phyloP scores from a whole-genome alignment of 2,888 invertebrate species.

The Trichogramma dendrolimi region DNA sequence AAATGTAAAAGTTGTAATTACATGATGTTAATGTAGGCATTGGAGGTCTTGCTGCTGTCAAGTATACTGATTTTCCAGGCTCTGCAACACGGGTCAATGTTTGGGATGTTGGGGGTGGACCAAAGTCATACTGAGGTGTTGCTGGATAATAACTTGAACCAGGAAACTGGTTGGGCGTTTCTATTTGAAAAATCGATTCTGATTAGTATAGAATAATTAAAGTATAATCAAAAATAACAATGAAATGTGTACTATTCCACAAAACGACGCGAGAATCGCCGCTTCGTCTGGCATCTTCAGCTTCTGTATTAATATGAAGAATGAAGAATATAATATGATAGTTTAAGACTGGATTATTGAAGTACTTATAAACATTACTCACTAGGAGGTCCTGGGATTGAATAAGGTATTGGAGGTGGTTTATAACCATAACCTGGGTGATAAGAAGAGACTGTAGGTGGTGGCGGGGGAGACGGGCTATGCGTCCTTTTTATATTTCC shows the following conservation, averaged over 20 bases:
- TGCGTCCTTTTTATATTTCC: conserved; percentile 60
- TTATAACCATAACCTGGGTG: conserved; percentile 59
- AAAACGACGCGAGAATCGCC: conserved; percentile 76
- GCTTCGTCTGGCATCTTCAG: conserved; percentile 76
- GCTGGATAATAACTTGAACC: conserved; percentile 49
- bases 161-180: conserved; percentile 45
- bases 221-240: conserved; percentile 17
- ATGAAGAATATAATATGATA: conserved; percentile 2
- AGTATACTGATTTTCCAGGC: conserved; percentile 44
- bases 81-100: conserved; percentile 43
- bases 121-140: conserved; percentile 48
- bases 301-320: conserved; percentile 56
- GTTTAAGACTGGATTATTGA: conserved; percentile 1
- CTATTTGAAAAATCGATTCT: conserved; percentile 18
- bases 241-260: conserved; percentile 67
- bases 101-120: conserved; percentile 45
- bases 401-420: conserved; percentile 57
- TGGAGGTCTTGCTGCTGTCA: conserved; percentile 42
- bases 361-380: conserved; percentile 48
- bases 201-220: conserved; percentile 4
- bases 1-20: conserved; percentile 16
- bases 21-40: conserved; percentile 45
- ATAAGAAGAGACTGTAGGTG: conserved; percentile 54
- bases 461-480: conserved; percentile 60
- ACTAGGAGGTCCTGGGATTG: conserved; percentile 60